phyloP scores from a whole-genome alignment of 2,113 vertebrate species.

The Atractosteus spatula region DNA sequence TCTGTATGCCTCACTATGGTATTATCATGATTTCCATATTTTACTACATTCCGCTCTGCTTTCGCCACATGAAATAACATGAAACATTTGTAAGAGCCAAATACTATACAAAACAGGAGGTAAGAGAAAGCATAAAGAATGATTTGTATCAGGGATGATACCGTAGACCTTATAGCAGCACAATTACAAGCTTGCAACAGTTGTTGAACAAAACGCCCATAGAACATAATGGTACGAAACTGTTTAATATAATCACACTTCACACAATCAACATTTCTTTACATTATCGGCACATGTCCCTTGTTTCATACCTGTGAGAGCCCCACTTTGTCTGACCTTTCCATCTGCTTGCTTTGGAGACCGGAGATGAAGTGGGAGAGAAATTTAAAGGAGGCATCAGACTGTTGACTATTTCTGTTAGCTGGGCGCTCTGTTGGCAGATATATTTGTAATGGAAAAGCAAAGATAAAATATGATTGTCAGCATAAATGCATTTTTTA shows the following conservation, averaged over 20 bases:
- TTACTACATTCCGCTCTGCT: no score
- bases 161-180: neutral
- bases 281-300: neutral
- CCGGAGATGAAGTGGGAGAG: constrained; percentile 69
- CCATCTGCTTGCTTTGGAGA: constrained; percentile 65
- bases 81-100: no score
- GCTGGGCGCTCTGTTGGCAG: constrained; percentile 81
- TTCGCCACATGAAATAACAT: no score
- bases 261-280: neutral
- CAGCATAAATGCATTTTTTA: no score
- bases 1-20: no score
- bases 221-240: neutral
- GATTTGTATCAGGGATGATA: neutral
- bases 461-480: no score
- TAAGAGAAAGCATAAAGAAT: no score
- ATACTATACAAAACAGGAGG: no score
- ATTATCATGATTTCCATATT: no score
- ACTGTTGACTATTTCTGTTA: constrained; percentile 88
- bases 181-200: neutral
- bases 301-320: constrained; percentile 66
- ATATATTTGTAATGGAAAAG: neutral
- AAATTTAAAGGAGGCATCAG: constrained; percentile 79
- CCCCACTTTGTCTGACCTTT: constrained; percentile 61
- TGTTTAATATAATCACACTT: neutral
- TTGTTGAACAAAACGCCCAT: neutral